Evolutionary conservation across 1,140 invertebrate species (phyloP).

Genomic region (Radopholus similis): DNA sequence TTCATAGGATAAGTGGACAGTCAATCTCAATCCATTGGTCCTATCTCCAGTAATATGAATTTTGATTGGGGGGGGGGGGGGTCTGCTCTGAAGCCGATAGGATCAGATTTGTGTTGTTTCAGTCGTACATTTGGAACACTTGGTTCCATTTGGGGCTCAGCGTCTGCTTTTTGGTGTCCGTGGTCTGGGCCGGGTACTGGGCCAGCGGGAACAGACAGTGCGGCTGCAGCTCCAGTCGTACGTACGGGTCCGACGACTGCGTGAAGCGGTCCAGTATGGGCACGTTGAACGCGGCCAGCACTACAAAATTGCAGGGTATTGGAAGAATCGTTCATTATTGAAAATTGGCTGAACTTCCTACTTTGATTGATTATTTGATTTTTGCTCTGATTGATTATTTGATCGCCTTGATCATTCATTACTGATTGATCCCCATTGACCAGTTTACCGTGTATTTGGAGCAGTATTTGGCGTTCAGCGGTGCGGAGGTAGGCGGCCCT

Average conservation of each 20-base stretch:
- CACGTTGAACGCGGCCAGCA: conserved; percentile 25
- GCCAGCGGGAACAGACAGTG: conserved; percentile 22
- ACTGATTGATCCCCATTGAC: too few relatives aligned
- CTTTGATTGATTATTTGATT: background rate
- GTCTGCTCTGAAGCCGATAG: background rate
- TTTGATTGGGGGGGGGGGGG: too few relatives aligned
- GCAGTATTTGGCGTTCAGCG: conserved; percentile 31
- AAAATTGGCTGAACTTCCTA: background rate
- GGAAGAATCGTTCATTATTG: background rate
- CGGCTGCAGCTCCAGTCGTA: conserved; percentile 34
- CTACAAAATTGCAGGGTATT: conserved; percentile 21
- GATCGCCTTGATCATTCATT: too few relatives aligned
- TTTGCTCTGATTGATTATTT: too few relatives aligned
- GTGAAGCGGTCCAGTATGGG: conserved; percentile 32
- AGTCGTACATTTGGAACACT: conserved; percentile 31
- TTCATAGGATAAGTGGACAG: too few relatives aligned
- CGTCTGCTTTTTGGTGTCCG: conserved; percentile 33
- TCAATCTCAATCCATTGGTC: too few relatives aligned
- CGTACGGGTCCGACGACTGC: conserved; percentile 32
- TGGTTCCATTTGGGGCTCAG: conserved; percentile 39
- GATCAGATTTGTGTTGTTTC: conserved; percentile 18
- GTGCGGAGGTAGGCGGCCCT: conserved; percentile 25
- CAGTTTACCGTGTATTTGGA: too few relatives aligned
- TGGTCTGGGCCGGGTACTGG: conserved; percentile 30
- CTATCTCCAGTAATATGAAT: too few relatives aligned